phyloP scores from a whole-genome alignment of 2,797 vertebrate genomes.

The Eulemur mongoz region DNA sequence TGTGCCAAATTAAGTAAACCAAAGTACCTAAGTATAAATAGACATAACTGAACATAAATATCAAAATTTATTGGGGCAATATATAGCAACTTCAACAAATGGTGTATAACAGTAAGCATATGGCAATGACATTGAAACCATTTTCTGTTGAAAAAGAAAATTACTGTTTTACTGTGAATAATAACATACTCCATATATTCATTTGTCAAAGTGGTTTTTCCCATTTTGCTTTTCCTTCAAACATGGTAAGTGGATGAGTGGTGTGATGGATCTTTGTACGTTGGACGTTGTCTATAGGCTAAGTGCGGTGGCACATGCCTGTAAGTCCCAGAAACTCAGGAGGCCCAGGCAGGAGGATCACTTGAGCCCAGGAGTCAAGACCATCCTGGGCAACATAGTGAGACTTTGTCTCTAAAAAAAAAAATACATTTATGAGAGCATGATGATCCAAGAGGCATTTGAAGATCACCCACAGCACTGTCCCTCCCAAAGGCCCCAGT shows the following conservation, averaged over 20 bases:
- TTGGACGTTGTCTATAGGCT: neutral
- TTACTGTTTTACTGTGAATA: neutral
- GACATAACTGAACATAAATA: neutral
- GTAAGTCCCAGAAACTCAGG: neutral
- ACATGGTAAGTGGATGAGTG: neutral
- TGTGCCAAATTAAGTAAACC: neutral
- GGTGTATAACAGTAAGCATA: neutral
- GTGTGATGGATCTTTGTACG: neutral
- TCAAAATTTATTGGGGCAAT: neutral
- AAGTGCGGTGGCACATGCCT: fast-evolving
- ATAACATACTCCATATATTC: neutral
- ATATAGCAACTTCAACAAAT: neutral
- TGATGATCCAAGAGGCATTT: neutral
- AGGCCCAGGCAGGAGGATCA: neutral
- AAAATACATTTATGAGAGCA: neutral
- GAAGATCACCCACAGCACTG: too few relatives aligned
- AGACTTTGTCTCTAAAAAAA: neutral
- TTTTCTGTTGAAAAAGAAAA: constrained; percentile 5
- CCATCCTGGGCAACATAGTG: neutral
- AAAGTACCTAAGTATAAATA: neutral
- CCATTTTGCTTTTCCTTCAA: neutral
- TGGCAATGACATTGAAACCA: neutral
- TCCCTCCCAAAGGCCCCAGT: neutral
- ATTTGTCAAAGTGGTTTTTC: neutral
- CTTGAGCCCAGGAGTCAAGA: neutral